Evolutionary conservation across 2,113 vertebrate genomes (phyloP).

Genomic region (Hassar affinis): DNA sequence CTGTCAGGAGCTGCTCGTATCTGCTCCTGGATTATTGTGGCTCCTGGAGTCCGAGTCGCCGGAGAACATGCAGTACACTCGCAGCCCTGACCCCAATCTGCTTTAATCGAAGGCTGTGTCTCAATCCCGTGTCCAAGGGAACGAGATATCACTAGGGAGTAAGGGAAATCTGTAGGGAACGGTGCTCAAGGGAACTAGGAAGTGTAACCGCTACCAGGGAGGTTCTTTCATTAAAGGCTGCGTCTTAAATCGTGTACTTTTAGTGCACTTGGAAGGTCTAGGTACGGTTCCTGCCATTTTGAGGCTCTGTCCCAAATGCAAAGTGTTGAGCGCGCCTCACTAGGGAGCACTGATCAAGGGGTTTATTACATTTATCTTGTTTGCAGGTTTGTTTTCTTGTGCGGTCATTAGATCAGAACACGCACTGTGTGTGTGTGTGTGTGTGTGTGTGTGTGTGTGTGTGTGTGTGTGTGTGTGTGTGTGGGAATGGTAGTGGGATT

Average conservation of each 20-base stretch:
- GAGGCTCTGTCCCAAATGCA: not conserved
- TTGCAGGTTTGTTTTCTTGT: not conserved
- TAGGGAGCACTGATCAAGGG: not conserved
- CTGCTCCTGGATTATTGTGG: slow-evolving; percentile 89
- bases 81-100: slow-evolving; percentile 77
- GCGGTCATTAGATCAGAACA: too few species aligned
- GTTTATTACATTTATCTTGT: not conserved
- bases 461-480: slow-evolving; percentile 48
- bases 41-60: slow-evolving; percentile 80
- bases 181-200: not conserved
- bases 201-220: not conserved
- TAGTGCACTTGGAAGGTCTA: not conserved
- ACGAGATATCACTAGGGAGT: not conserved
- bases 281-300: not conserved
- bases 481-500: slow-evolving; percentile 61
- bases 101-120: not conserved
- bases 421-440: too few species aligned
- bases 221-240: not conserved
- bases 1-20: slow-evolving; percentile 96
- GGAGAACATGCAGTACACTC: slow-evolving; percentile 91
- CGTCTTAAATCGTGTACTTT: not conserved
- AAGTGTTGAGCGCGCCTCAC: not conserved
- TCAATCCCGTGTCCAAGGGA: too few species aligned
- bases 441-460: slow-evolving; percentile 41
- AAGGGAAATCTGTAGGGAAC: not conserved